phyloP scores from a whole-genome alignment of 2,797 vertebrate genomes.

The Chloroceryle inda region DNA sequence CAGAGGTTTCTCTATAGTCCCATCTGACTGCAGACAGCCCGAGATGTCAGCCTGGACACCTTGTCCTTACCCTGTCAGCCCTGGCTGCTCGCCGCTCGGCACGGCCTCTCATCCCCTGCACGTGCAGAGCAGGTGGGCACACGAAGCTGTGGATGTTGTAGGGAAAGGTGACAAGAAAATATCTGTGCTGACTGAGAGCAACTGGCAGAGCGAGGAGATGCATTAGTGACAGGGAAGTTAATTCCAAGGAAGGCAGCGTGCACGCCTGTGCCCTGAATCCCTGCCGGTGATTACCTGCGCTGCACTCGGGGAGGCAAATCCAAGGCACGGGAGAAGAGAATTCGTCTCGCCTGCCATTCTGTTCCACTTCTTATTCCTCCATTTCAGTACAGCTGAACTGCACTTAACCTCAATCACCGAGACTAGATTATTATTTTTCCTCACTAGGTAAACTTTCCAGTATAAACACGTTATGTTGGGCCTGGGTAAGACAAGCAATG shows the following conservation, averaged over 20 bases:
- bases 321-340: neutral
- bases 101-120: neutral
- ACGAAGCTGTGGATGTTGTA: neutral
- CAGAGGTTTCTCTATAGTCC: neutral
- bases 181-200: neutral
- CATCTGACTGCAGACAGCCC: neutral
- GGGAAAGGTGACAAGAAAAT: neutral
- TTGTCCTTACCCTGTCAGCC: neutral
- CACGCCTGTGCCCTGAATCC: neutral
- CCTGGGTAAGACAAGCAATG: neutral
- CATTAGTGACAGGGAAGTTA: neutral
- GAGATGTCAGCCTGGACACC: neutral
- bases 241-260: neutral
- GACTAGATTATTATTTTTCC: slow-evolving; percentile 31
- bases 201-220: neutral
- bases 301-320: neutral
- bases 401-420: slow-evolving; percentile 59
- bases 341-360: neutral
- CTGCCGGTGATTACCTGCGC: neutral
- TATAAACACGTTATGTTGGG: slow-evolving; percentile 32
- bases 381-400: neutral
- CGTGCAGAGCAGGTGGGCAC: neutral
- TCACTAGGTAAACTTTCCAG: slow-evolving; percentile 27
- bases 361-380: neutral
- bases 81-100: neutral